Evolutionary conservation across 2,113 vertebrate genomes (phyloP), one percentile per base, ranked within the genome.

Genomic region (Otus sunia): DNA sequence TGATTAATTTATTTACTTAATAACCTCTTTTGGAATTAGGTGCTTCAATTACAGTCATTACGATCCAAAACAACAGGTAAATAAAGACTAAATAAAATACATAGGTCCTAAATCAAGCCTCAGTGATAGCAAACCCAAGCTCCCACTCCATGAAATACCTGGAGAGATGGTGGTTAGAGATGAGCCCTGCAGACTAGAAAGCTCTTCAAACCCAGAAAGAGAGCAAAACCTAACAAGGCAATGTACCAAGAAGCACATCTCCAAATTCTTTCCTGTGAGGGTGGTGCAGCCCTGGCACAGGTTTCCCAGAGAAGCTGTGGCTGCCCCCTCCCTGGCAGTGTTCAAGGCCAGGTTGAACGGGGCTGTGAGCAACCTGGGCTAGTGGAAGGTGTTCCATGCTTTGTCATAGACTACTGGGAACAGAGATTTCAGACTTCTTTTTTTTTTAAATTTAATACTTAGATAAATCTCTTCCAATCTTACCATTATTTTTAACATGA

Each of bases 1-100:
- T 94, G 83, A 96, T 98, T 97, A 97, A 95, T 96, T 92, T 97
- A 82, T 97, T 97, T 97, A 95, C 88, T 96, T 93, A 96, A 95
- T 97, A 97, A 90, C 49, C 43, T 96, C 68, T 92, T 77, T 96
- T 89, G 52, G 45, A 96, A 91, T 90, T 94, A 95, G 80, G 20
- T 79, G 22, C 69, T 94, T 94, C 87, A 94, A 88, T 97, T 97
- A 96, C 41, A 91, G 56, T 92, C 76, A 93, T 91, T 94, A 96
- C 69, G 95, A 67, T 67, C 41, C 56, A 89, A 94, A 96, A 92
- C 89, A 96, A 94, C 88, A 96, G 93, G 63, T 88, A 94, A 96
- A 96, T 85, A 94, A 92, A 85, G 91, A 67, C 76, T 87, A 83
- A 84, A 91, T 71, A 78, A 96, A 91, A 88, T 37, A 80, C 6